Evolutionary conservation across 2,797 vertebrate genomes (phyloP).

Genomic region (Falco berigora): DNA sequence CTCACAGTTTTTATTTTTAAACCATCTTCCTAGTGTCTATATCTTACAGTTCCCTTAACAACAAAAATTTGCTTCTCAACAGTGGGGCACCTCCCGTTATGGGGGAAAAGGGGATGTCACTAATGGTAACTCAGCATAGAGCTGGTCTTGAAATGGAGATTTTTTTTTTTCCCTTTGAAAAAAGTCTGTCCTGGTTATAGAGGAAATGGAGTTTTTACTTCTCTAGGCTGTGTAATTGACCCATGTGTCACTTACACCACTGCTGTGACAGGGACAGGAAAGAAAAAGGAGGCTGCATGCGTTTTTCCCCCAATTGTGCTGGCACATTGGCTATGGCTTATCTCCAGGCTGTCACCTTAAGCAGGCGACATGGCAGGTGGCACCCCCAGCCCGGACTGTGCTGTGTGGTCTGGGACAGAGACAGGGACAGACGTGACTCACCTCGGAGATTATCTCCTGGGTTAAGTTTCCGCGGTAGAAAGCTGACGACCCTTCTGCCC

Average conservation of each 20-base stretch:
- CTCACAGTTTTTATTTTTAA: background rate
- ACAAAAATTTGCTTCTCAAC: background rate
- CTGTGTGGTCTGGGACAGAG: background rate
- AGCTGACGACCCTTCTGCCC: conserved; percentile 77
- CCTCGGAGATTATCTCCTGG: conserved; percentile 86
- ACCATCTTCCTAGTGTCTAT: background rate
- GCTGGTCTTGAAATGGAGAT: background rate
- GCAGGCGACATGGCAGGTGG: background rate
- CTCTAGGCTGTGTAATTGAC: background rate
- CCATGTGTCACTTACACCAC: background rate
- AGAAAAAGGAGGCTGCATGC: background rate
- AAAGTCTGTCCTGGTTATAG: background rate
- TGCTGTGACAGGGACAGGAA: background rate
- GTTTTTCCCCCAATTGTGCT: background rate
- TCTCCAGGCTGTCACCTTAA: background rate
- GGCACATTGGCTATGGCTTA: background rate
- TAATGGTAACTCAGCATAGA: background rate
- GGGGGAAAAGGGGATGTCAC: background rate
- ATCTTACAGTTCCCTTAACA: background rate
- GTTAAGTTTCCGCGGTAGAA: conserved; percentile 90
- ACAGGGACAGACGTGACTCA: conserved; percentile 37
- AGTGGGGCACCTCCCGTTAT: background rate
- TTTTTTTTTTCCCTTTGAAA: background rate
- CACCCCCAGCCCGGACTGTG: background rate
- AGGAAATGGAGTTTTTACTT: background rate